Base-by-base conservation (phyloP, 2,888 invertebrate species). In the Pyrochroa serraticornis region DNA sequence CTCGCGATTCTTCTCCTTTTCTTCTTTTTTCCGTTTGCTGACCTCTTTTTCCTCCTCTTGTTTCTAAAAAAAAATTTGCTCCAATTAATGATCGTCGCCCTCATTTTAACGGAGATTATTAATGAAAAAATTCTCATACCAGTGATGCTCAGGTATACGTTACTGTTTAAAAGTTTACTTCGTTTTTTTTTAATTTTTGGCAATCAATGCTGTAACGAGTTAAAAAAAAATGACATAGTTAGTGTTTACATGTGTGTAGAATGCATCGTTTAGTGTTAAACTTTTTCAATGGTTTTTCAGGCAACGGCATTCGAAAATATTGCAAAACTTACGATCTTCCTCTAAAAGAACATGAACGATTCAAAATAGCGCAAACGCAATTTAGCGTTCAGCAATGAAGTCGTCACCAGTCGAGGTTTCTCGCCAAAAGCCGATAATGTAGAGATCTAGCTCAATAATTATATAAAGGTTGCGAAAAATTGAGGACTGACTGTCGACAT, bases 21-120 rank as follows among this genome's bases (percentile, higher is more conserved):
- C 88, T 75, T 88, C 88, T 76, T 89, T 87, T 84, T 90, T 89
- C 79, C 86, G 81, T 64, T 86, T 82, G 69, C 82, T 82, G 38
- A 86, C 85, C 75, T 87, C 87, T 72, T 87, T 87, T 73, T 88
- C 87, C 77, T 88, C 88, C 77, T 90, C 90, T 81, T 88, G 87
- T 83, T 89, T 89, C 87, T 88, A 83, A 74, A 83, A 82, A 81
- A 79, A 79, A 72, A 78, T 75, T 66, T 65, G 34, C 14, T 30
- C 9, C 12, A 60, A 33, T 50, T 33, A 31, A 45, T 31, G 10
- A 35, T 2, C 12, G 12, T 8, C 5, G 13, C 3, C 10, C 8
- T 8, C 12, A 9, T 31, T 7, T 32, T 34, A 7, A 31, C 14
- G 9, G 33, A 33, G 32, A 44, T 45, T 45, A 44, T 38, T 47